Conservation (phyloP, 2,113 vertebrate species). For the Calypte anna region DNA sequence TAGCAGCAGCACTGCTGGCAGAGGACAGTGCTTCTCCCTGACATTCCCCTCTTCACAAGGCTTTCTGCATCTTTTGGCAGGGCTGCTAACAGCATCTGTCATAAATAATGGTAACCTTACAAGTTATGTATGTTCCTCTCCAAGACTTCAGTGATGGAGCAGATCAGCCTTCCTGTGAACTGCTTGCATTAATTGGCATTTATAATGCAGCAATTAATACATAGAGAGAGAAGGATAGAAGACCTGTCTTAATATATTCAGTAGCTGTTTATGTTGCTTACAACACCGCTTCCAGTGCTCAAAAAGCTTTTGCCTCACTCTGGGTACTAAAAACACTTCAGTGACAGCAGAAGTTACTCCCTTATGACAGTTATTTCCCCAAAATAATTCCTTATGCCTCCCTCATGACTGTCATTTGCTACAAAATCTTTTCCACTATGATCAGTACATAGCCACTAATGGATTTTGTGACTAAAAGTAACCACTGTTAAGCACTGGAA, state of each 20-base stretch:
- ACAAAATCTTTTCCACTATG: conserved; percentile 33
- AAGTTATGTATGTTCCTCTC: neutral
- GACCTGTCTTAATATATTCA: neutral
- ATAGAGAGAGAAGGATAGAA: neutral
- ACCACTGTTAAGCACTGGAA: neutral
- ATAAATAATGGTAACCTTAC: neutral
- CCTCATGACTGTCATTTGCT: conserved; percentile 37
- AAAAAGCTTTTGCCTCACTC: conserved; percentile 21
- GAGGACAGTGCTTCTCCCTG: accelerated
- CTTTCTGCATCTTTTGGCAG: neutral
- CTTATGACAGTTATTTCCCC: conserved; percentile 19
- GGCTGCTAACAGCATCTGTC: neutral
- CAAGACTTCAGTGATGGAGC: neutral
- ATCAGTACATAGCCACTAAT: neutral
- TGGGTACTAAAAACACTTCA: conserved; percentile 29
- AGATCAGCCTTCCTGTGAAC: neutral
- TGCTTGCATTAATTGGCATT: neutral
- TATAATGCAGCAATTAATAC: neutral
- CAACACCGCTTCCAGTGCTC: neutral
- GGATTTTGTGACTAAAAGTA: conserved; percentile 32
- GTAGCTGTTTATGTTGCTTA: neutral
- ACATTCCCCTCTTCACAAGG: accelerated
- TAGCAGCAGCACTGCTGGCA: neutral
- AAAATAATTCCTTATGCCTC: conserved; percentile 52
- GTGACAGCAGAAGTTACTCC: neutral